Conservation (phyloP, 2,888 invertebrate species). For the Ecdyonurus torrentis region DNA sequence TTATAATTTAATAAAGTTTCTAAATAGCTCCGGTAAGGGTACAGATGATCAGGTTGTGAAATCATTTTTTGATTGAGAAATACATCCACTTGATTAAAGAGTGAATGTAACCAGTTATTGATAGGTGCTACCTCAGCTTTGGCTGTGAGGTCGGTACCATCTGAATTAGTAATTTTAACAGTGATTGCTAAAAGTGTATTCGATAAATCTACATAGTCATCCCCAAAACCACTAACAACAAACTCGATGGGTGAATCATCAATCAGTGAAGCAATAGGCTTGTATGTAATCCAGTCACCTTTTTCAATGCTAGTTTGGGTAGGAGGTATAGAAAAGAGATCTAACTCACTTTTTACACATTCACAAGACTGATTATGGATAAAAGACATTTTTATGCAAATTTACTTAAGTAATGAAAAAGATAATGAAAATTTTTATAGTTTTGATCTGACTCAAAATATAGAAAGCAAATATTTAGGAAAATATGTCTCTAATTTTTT, state of each 20-base stretch:
- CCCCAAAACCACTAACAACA: conserved; percentile 14
- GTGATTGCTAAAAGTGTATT: not conserved
- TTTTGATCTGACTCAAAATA: too few relatives aligned
- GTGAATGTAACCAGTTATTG: not conserved
- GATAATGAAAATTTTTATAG: too few relatives aligned
- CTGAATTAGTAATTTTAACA: not conserved
- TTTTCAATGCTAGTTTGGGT: conserved; percentile 2
- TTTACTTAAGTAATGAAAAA: too few relatives aligned
- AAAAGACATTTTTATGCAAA: not conserved
- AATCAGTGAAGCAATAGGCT: too few relatives aligned
- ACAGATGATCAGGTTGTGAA: not conserved
- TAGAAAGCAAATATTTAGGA: too few relatives aligned
- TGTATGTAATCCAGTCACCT: too few relatives aligned
- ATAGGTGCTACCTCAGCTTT: not conserved
- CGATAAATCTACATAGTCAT: conserved; percentile 15
- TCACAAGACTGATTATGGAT: conserved; percentile 5
- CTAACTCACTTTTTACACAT: not conserved
- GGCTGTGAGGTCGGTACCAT: not conserved
- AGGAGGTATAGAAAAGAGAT: not conserved
- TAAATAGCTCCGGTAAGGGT: too few relatives aligned
- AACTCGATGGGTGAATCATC: conserved; percentile 14
- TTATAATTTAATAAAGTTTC: too few relatives aligned
- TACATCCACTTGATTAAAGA: not conserved
- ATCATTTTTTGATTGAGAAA: not conserved
- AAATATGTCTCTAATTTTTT: too few relatives aligned